phyloP scores from a whole-genome alignment of 2,113 vertebrate species.

The Neoarius graeffei region DNA sequence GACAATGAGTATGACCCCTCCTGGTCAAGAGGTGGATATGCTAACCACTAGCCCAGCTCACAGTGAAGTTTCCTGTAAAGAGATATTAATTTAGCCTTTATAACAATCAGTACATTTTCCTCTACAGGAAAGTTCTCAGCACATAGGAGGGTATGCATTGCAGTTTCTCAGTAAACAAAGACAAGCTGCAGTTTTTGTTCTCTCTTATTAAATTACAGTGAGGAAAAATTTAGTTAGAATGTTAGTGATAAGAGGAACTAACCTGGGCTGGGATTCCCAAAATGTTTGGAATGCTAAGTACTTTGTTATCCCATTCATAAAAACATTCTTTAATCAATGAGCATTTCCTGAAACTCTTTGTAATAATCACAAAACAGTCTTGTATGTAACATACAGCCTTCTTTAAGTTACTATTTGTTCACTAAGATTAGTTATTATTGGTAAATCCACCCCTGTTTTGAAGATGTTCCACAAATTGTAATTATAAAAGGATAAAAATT shows the following conservation, averaged over 20 bases:
- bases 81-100: neutral
- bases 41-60: too few species aligned
- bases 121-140: neutral
- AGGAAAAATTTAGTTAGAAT: neutral
- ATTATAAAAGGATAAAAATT: neutral
- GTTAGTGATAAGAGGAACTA: neutral
- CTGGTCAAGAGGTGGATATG: too few species aligned
- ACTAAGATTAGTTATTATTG: too few species aligned
- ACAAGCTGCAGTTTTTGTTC: neutral
- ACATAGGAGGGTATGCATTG: neutral
- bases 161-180: neutral
- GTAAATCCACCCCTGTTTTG: neutral
- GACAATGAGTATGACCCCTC: too few species aligned
- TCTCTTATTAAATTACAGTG: neutral
- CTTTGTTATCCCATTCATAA: neutral
- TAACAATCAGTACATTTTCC: neutral
- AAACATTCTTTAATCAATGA: neutral
- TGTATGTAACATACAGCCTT: neutral
- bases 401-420: neutral
- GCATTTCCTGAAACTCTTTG: neutral
- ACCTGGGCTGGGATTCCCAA: neutral
- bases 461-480: neutral
- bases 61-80: neutral
- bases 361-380: neutral
- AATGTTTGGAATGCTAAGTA: neutral